Evolutionary conservation across 2,888 invertebrate species (phyloP).

Genomic region (Harpalus rubripes): DNA sequence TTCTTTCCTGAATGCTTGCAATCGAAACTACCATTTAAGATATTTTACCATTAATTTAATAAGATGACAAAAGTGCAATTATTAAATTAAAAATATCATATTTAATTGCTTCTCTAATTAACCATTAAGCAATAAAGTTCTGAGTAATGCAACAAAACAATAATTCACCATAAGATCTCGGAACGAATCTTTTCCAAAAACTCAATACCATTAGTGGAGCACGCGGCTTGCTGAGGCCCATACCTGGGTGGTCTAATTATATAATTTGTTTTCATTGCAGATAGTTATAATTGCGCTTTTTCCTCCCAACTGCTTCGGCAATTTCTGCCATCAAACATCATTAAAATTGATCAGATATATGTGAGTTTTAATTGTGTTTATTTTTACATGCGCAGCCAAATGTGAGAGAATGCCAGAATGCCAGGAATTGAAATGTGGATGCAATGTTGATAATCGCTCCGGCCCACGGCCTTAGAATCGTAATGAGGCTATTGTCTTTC

Average conservation of each 20-base stretch:
- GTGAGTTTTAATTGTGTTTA: constrained; percentile 58
- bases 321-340: constrained; percentile 56
- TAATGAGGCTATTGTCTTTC: constrained; percentile 45
- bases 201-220: constrained; percentile 33
- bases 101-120: constrained; percentile 16
- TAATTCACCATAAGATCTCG: constrained; percentile 37
- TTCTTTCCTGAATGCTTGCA: not conserved
- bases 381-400: constrained; percentile 57
- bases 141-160: constrained; percentile 42
- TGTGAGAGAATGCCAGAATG: constrained; percentile 62
- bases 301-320: constrained; percentile 15
- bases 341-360: constrained; percentile 64
- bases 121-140: constrained; percentile 46
- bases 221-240: not conserved
- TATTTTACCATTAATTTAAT: not conserved
- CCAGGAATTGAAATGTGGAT: constrained; percentile 42
- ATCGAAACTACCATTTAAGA: constrained; percentile 7
- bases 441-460: constrained; percentile 41
- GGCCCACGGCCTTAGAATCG: constrained; percentile 30
- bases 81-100: constrained; percentile 27
- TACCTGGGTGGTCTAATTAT: constrained; percentile 65
- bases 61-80: constrained; percentile 6
- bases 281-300: constrained; percentile 61
- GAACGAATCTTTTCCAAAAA: constrained; percentile 39
- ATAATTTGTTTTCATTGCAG: constrained; percentile 63